Base-by-base conservation (phyloP, 2,797 vertebrate genomes). In the Lemur catta region DNA sequence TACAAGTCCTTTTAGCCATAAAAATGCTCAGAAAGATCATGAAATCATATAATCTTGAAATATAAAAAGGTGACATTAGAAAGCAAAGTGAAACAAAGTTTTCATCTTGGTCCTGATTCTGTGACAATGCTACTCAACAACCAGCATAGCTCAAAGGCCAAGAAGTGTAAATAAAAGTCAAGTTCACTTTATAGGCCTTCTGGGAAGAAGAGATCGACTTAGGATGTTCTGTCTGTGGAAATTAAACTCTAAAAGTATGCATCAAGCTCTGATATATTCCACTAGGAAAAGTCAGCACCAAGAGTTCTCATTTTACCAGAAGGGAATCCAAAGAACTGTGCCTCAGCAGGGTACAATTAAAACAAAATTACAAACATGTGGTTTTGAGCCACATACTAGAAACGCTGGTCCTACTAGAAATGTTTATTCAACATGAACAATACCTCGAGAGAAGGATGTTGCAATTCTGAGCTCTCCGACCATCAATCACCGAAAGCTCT, bases 391-490 rank as follows among this genome's bases (percentile, higher is more conserved):
- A 94, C 5, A 30, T 10, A 52, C 82, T 1, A 96, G 96, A 97
- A 96, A 97, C 97, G 94, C 50, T 97, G 93, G 89, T 91, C 85
- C 96, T 93, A 88, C 97, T 95, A 97, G 94, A 96, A 97, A 97
- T 0, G 96, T 98, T 96, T 97, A 95, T 69, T 97, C 87, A 50
- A 52, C 1, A 59, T 82, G 12, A 94, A 85, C 97, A 98, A 93
- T 98, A 99, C 99, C 99, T 99, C 18, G 99, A 99, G 63, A 99
- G 99, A 86, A 99, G 99, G 98, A 99, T 99, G 98, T 99, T 99
- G 98, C 99, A 99, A 94, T 99, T 99, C 98, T 99, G 99, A 97
- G 99, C 99, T 97, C 99, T 99, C 33, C 99, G 99, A 65, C 99
- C 99, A 0, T 99, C 99, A 50, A 99, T 99, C 97, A 99, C 99